Evolutionary conservation across 2,888 invertebrate genomes (phyloP).

Genomic region (Aspidiotus destructor): DNA sequence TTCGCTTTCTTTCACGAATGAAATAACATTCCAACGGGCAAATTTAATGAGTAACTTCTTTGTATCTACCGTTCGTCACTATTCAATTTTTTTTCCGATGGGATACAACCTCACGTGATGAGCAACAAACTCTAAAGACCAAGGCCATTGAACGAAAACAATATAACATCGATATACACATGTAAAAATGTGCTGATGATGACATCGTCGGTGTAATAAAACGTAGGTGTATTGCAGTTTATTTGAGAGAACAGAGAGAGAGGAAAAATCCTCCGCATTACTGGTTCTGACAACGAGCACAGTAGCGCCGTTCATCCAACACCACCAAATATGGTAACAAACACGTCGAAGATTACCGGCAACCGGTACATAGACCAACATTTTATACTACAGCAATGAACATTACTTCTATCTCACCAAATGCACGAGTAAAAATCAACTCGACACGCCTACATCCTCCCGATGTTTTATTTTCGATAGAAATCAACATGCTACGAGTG

Average conservation of each 20-base stretch:
- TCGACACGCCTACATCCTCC: constrained; percentile 10
- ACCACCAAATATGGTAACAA: constrained; percentile 7
- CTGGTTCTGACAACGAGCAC: too few species aligned
- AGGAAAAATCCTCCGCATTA: too few species aligned
- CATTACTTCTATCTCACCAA: background rate
- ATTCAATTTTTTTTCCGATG: too few species aligned
- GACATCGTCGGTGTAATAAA: constrained; percentile 2
- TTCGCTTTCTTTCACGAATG: background rate
- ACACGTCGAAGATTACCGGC: background rate
- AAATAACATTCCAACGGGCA: background rate
- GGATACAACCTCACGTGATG: too few species aligned
- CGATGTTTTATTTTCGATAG: background rate
- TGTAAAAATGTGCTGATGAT: background rate
- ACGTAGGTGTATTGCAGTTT: background rate
- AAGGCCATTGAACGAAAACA: constrained; percentile 2
- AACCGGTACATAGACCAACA: background rate
- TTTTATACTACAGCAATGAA: background rate
- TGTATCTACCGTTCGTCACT: too few species aligned
- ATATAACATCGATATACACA: background rate
- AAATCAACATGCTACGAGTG: background rate
- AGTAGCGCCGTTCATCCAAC: too few species aligned
- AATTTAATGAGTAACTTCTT: too few species aligned
- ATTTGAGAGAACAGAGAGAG: too few species aligned
- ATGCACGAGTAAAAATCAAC: background rate
- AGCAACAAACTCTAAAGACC: background rate